phyloP scores from a whole-genome alignment of 2,113 vertebrate species.

The Otus sunia region DNA sequence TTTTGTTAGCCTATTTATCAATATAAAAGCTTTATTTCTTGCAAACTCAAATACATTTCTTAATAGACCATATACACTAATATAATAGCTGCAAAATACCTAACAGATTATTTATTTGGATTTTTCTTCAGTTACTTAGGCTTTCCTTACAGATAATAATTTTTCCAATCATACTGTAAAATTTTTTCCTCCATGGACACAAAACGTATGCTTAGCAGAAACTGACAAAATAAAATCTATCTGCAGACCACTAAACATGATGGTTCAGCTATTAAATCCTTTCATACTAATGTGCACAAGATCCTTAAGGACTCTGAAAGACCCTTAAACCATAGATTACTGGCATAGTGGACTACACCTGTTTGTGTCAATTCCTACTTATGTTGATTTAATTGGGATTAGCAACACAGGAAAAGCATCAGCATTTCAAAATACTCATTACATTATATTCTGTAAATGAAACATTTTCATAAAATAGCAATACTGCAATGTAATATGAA shows the following conservation, averaged over 20 bases:
- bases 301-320: neutral
- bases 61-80: neutral
- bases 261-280: neutral
- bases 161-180: neutral
- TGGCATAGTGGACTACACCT: neutral
- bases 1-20: neutral
- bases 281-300: neutral
- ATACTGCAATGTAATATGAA: neutral
- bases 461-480: slow-evolving; percentile 1
- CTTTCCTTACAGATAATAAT: neutral
- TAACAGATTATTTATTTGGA: neutral
- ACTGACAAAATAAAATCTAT: neutral
- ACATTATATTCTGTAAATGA: neutral
- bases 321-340: neutral
- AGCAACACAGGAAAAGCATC: neutral
- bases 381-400: neutral
- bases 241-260: neutral
- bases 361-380: neutral
- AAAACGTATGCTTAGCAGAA: neutral
- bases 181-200: neutral
- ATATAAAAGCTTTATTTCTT: neutral
- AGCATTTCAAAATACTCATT: neutral
- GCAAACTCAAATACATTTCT: neutral
- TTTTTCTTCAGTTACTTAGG: neutral
- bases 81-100: neutral